Evolutionary conservation across 2,797 vertebrate genomes (phyloP), one percentile per base, ranked within the genome.

Genomic region (Bovichtus diacanthus): DNA sequence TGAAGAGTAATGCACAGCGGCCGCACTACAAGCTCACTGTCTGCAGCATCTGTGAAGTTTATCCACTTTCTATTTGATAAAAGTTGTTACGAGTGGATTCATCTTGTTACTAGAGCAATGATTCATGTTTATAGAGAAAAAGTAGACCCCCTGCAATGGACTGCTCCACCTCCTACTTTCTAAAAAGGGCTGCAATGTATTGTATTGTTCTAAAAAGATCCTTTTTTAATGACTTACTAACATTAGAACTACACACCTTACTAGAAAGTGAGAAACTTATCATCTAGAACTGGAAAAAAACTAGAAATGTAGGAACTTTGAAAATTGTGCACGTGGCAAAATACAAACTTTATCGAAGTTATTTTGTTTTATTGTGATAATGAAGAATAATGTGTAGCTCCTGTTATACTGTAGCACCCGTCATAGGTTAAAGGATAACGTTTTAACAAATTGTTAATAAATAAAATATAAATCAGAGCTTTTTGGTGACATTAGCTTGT

Each of bases 371-470:
- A 25, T 41, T 29, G 38, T 19, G 11, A 63, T 49, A 11, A 55
- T 56, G 27, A 74, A 25, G 8, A 43, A 6, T 25, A 21, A 55
- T 1, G 1, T 62, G 11, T 34, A n/a, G 44, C 13, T 49, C 27
- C 39, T 31, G 23, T 27, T 53, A 7, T 3, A 29, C 34, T 34
- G 41, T 25, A 21, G 13, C 39, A 6, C 6, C 1, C 2, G 25
- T 8, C 27, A 29, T 12, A 46, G 6, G 27, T 50, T 23, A 39
- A 21, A 23, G 31, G n/a, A n/a, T 56, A 21, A 38, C 49, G 27
- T 29, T 75, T 6, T 7, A 65, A 31, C 38, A 19, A 67, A 72
- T 62, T 29, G 75, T 6, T 7, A 65, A 31, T 38, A 19, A 67
- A 72, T 62, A 23, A 74, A 23, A 29, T 44, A 27, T 27, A 31